phyloP scores from a whole-genome alignment of 2,797 vertebrate species.

The Rallus crepitans region DNA sequence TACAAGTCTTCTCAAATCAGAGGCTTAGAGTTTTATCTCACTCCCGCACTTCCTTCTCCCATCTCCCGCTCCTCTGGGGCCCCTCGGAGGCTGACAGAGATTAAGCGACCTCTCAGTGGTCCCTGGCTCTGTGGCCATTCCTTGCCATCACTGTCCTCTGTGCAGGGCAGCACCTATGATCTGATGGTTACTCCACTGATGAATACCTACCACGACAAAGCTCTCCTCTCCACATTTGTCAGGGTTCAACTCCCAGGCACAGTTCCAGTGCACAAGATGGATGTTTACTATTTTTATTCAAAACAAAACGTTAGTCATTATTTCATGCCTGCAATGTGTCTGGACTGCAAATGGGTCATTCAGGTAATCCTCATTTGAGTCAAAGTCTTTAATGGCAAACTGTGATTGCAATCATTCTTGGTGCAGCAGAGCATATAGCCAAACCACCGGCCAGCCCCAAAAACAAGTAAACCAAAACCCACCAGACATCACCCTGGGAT shows the following conservation, averaged over 20 bases:
- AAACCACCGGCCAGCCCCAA: not conserved
- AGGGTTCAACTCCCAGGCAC: not conserved
- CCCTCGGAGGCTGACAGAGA: not conserved
- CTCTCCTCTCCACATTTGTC: not conserved
- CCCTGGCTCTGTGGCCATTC: not conserved
- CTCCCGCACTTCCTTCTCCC: not conserved
- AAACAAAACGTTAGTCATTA: not conserved
- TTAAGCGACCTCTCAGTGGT: rapidly evolving
- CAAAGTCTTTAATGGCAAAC: not conserved
- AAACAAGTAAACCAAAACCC: not conserved
- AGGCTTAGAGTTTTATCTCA: constrained; percentile 1
- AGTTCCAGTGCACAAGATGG: not conserved
- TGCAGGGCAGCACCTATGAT: not conserved
- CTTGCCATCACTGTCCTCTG: not conserved
- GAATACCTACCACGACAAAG: not conserved
- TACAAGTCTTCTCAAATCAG: not conserved
- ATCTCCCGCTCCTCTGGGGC: not conserved
- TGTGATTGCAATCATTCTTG: not conserved
- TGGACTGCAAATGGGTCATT: not conserved
- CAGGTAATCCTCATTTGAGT: not conserved
- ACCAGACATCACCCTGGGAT: not conserved
- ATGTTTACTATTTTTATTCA: not conserved
- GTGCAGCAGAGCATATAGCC: not conserved
- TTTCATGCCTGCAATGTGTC: not conserved
- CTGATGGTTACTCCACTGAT: not conserved